Conservation (phyloP, 2,797 vertebrate species). For the Ficedula albicollis region DNA sequence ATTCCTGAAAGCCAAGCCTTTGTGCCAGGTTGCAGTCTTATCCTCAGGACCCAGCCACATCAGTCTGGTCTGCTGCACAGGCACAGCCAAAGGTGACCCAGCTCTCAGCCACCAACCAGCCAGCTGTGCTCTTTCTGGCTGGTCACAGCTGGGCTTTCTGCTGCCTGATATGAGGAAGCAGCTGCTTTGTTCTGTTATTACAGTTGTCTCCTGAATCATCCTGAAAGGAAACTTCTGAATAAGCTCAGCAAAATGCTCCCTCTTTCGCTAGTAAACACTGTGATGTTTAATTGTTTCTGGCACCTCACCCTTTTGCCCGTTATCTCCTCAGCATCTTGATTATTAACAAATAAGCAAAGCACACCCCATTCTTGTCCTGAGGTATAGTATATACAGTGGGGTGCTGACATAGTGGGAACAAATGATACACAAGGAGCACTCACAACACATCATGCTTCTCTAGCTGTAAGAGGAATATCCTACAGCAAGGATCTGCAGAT, state of each 20-base stretch:
- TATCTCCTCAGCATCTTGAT: neutral
- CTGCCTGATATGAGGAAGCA: slow-evolving; percentile 1
- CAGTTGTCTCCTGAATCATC: slow-evolving; percentile 15
- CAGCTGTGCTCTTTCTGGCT: neutral
- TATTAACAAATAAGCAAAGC: neutral
- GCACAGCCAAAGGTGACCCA: neutral
- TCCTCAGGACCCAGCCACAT: neutral
- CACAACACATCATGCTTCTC: neutral
- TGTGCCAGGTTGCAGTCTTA: neutral
- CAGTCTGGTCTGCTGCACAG: neutral
- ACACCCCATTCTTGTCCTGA: neutral
- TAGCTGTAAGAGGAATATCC: neutral
- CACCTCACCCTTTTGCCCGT: neutral
- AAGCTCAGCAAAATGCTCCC: neutral
- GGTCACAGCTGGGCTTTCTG: slow-evolving; percentile 13
- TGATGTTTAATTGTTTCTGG: neutral
- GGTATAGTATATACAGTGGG: neutral
- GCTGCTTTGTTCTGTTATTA: slow-evolving; percentile 5
- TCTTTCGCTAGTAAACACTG: neutral
- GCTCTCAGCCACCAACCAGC: neutral
- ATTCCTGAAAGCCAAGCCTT: neutral
- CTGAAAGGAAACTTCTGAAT: neutral
- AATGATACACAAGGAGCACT: neutral
- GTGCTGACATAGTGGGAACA: neutral
- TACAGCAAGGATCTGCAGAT: neutral